Conservation (phyloP, 2,113 vertebrate species). For the Pantherophis guttatus region DNA sequence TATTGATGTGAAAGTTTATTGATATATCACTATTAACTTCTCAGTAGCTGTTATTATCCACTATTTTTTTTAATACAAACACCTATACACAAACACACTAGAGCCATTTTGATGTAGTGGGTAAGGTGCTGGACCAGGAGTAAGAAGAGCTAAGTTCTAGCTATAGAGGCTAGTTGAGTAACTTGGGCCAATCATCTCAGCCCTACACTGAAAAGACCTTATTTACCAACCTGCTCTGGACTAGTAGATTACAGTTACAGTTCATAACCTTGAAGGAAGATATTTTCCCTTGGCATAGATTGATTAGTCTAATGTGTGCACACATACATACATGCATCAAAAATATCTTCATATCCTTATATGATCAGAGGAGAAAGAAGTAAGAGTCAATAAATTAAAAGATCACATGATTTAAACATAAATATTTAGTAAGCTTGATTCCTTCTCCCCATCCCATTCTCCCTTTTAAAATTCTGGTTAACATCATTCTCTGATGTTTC, state of each 20-base stretch:
- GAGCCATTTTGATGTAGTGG: neutral
- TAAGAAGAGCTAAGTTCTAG: neutral
- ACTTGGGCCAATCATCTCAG: neutral
- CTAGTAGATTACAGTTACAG: neutral
- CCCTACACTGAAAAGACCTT: neutral
- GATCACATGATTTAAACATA: neutral
- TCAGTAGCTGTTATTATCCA: rapidly evolving
- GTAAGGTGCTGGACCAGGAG: neutral
- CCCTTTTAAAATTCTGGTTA: neutral
- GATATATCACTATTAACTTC: conserved; percentile 3
- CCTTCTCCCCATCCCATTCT: neutral
- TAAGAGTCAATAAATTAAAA: neutral
- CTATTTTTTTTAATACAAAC: neutral
- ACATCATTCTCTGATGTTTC: neutral
- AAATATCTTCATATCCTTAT: neutral
- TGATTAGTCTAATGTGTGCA: neutral
- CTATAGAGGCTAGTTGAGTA: neutral
- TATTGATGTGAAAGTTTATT: conserved; percentile 12
- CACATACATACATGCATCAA: neutral
- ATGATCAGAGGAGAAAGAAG: neutral
- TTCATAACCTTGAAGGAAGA: neutral
- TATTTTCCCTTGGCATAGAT: neutral
- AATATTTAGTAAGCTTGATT: neutral
- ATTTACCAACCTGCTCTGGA: neutral
- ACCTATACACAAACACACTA: neutral